Conservation (phyloP, 1,140 invertebrate genomes). For the Zaprionus kolodkinae region DNA sequence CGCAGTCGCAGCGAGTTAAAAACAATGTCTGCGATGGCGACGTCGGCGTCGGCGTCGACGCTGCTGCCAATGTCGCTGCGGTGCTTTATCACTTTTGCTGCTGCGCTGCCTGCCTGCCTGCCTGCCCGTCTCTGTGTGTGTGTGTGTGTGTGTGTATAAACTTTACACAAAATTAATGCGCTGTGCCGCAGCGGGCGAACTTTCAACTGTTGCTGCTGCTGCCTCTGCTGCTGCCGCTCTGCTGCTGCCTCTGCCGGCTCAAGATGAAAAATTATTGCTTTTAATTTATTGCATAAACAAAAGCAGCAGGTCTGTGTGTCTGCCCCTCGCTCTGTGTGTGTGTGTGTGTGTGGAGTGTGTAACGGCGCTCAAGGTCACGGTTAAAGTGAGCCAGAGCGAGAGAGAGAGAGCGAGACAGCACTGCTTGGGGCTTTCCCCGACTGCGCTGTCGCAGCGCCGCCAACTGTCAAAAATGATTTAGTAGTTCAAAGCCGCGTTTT, state of each 20-base stretch:
- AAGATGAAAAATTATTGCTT: constrained; percentile 84
- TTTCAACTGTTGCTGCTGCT: constrained; percentile 79
- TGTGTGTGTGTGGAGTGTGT: constrained; percentile 48
- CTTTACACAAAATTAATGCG: constrained; percentile 78
- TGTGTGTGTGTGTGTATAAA: constrained; percentile 60
- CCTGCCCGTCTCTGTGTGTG: constrained; percentile 32
- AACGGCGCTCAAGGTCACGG: constrained; percentile 73
- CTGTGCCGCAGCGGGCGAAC: constrained; percentile 81
- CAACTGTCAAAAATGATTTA: constrained; percentile 83
- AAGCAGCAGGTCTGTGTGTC: constrained; percentile 49
- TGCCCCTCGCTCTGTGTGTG: constrained; percentile 14
- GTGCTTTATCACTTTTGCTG: constrained; percentile 71
- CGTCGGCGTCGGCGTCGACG: constrained; percentile 20
- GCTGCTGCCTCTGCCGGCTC: constrained; percentile 57
- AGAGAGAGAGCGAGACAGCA: constrained; percentile 25
- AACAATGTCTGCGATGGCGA: constrained; percentile 70
- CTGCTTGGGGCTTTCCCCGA: constrained; percentile 75
- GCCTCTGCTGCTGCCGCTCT: constrained; percentile 64
- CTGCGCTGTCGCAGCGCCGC: constrained; percentile 61
- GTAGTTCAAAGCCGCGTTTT: constrained; percentile 82
- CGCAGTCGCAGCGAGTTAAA: constrained; percentile 79
- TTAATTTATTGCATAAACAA: constrained; percentile 84
- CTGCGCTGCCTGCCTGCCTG: constrained; percentile 7
- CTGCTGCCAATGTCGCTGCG: constrained; percentile 63
- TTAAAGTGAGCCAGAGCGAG: constrained; percentile 47